Conservation (phyloP, 2,888 invertebrate species). For the Lucinisca nassula region DNA sequence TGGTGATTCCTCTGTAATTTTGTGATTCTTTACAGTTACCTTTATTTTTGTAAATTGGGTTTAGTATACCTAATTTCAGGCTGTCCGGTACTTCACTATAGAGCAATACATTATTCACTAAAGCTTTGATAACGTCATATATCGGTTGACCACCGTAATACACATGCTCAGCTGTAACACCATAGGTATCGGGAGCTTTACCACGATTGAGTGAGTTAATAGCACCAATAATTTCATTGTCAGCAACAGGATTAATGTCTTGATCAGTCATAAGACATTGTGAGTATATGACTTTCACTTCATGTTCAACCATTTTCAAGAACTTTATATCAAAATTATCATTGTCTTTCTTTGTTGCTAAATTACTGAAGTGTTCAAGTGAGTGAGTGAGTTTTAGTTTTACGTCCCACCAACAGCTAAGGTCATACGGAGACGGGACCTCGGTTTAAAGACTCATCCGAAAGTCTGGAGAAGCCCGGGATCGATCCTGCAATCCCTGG, state of each 20-base stretch:
- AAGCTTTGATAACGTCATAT: not conserved
- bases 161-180: slow-evolving; percentile 3
- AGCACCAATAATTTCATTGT: not conserved
- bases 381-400: too few species aligned
- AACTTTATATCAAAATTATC: not conserved
- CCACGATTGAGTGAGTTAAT: not conserved
- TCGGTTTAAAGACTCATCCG: too few species aligned
- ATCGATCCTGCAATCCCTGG: too few species aligned
- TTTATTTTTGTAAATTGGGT: slow-evolving; percentile 9
- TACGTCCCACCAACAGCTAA: too few species aligned
- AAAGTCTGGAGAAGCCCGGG: too few species aligned
- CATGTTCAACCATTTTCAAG: not conserved
- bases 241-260: not conserved
- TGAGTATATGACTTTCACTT: not conserved
- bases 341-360: not conserved
- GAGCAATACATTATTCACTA: not conserved
- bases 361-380: not conserved
- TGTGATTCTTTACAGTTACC: slow-evolving; percentile 4
- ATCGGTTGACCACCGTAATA: not conserved
- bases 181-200: slow-evolving; percentile 6
- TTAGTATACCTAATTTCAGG: slow-evolving; percentile 6
- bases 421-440: too few species aligned
- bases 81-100: not conserved
- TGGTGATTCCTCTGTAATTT: not conserved
- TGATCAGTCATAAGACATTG: not conserved